Percentiles rank a stretch among this genome's conserved stretches.
These are phyloP conservation scores for Sarcoramphus papa DNA, from an alignment of 2,797 vertebrate species.

Conservation along the genomic window DNA sequence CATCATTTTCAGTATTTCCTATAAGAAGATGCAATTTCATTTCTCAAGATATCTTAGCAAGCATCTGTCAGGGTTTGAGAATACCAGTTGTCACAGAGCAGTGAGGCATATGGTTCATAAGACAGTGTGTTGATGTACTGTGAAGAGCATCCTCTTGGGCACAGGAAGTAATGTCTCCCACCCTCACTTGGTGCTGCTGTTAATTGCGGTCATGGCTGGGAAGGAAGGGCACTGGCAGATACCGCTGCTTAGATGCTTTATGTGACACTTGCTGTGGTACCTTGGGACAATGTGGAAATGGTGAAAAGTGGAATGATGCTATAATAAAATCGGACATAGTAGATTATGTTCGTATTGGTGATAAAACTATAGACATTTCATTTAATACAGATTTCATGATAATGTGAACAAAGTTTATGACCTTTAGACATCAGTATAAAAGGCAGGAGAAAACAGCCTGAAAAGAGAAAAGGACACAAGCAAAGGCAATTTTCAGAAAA, in stretches of 20 bases:
- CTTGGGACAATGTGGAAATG: background rate
- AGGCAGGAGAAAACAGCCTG: background rate
- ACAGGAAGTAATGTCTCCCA: background rate
- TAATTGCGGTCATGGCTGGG: background rate
- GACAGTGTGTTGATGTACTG: conserved; percentile 35
- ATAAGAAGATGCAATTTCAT: background rate
- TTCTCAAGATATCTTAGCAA: conserved; percentile 6
- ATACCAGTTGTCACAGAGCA: background rate
- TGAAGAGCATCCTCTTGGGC: conserved; percentile 23
- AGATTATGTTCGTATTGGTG: background rate
- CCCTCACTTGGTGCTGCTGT: background rate
- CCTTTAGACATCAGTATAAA: background rate
- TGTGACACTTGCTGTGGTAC: background rate
- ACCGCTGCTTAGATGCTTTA: background rate
- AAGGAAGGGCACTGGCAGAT: background rate
- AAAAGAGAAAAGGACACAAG: background rate
- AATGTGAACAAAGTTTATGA: background rate
- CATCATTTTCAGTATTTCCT: background rate
- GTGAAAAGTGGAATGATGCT: background rate
- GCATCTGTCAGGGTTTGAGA: conserved; percentile 32
- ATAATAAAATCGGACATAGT: background rate
- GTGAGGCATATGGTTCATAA: conserved; percentile 34
- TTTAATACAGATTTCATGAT: background rate
- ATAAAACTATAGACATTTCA: background rate
- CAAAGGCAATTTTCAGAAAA: background rate